Percentiles rank a stretch among this genome's conserved stretches.
These are phyloP conservation scores for Danio albolineatus DNA, from an alignment of 2,797 vertebrate genomes.

Conservation along the genomic window DNA sequence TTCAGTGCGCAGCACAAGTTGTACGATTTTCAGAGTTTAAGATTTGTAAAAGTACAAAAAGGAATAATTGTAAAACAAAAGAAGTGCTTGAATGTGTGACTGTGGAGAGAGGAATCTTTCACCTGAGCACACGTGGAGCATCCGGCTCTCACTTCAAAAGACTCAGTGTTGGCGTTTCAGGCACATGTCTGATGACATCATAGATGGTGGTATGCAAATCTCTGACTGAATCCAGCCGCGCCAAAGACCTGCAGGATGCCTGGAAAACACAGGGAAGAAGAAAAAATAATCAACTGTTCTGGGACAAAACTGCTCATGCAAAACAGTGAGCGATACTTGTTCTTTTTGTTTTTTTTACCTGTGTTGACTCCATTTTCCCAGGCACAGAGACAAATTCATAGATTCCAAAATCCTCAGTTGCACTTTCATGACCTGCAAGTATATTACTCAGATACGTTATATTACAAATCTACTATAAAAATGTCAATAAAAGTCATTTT, in stretches of 20 bases:
- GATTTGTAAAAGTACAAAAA: conserved; percentile 18
- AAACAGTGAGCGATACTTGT: neutral
- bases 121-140: neutral
- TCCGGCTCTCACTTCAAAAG: conserved; percentile 75
- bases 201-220: conserved; percentile 90
- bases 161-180: conserved; percentile 82
- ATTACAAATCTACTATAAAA: neutral
- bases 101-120: conserved; percentile 6
- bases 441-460: conserved; percentile 38
- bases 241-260: conserved; percentile 82
- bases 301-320: conserved; percentile 20
- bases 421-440: conserved; percentile 90
- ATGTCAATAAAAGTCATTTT: no score
- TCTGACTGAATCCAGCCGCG: conserved; percentile 78
- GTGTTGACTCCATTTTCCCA: conserved; percentile 81
- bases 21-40: neutral
- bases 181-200: conserved; percentile 92
- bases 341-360: conserved; percentile 72
- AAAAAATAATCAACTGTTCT: conserved; percentile 31
- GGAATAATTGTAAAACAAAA: conserved; percentile 1
- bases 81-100: conserved; percentile 7
- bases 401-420: conserved; percentile 94
- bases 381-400: conserved; percentile 95
- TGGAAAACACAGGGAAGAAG: conserved; percentile 66
- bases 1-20: conserved; percentile 32